A percentile compares a stretch with the other conserved stretches of the same genome.
phyloP scores from a whole-genome alignment of 1,140 invertebrate species.

The Drosophila pandora region DNA sequence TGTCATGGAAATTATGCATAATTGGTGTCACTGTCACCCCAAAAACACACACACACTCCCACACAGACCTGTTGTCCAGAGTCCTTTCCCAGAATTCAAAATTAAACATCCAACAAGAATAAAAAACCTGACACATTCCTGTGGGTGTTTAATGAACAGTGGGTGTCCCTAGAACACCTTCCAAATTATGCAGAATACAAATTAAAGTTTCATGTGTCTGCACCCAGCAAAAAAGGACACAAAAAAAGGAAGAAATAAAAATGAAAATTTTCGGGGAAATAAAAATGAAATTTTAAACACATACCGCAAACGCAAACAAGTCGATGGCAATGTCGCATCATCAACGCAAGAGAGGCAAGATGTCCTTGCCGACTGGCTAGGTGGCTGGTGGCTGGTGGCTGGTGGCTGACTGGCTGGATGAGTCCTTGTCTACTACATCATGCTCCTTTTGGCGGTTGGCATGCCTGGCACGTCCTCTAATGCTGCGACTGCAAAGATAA shows the following conservation, averaged over 20 bases:
- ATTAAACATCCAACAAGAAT: conserved; percentile 17
- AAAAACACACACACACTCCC: not conserved
- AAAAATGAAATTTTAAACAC: conserved; percentile 57
- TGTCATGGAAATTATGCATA: conserved; percentile 73
- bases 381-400: not conserved
- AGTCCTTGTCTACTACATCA: conserved; percentile 47
- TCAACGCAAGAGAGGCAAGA: conserved; percentile 2
- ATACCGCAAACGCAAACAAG: conserved; percentile 40
- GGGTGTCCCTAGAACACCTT: conserved; percentile 26
- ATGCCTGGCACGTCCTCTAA: conserved; percentile 44
- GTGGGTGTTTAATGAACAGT: conserved; percentile 50
- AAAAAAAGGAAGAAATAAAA: not conserved
- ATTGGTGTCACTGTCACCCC: conserved; percentile 60
- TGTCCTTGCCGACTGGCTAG: conserved; percentile 23
- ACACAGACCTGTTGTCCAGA: not conserved
- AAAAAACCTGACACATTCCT: conserved; percentile 23
- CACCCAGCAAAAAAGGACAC: not conserved
- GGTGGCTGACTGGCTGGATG: not conserved
- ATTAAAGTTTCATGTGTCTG: conserved; percentile 46
- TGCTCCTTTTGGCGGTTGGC: conserved; percentile 27
- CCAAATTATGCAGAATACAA: conserved; percentile 40
- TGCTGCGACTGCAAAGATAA: conserved; percentile 44
- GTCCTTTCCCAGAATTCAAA: conserved; percentile 23
- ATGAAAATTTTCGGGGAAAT: conserved; percentile 26
- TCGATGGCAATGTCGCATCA: conserved; percentile 34